These are phyloP conservation scores for Limnothrissa miodon DNA, from an alignment of 2,113 vertebrate genomes.

Conservation along the genomic window DNA sequence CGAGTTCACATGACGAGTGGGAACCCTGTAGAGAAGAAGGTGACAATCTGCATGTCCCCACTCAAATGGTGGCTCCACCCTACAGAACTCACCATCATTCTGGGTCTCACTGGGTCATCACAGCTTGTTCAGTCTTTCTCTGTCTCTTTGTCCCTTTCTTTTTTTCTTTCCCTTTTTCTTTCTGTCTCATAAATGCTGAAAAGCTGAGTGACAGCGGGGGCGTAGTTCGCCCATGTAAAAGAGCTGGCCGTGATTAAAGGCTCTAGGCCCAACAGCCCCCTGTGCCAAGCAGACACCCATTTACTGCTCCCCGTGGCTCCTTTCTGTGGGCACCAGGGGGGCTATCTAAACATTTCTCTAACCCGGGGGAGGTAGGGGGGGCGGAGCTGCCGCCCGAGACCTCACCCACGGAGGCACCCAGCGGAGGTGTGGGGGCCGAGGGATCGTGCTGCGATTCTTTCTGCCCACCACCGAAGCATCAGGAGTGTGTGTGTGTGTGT, in stretches of 20 bases:
- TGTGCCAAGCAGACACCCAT: background rate
- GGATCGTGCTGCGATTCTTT: constrained; percentile 33
- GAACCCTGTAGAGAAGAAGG: background rate
- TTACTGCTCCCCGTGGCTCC: background rate
- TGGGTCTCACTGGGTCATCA: background rate
- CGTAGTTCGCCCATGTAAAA: background rate
- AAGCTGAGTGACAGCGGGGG: constrained; percentile 3
- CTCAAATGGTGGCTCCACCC: background rate
- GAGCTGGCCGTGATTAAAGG: constrained; percentile 21
- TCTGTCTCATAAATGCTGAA: background rate
- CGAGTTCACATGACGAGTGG: background rate
- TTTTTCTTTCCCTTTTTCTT: background rate
- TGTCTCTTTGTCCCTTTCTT: background rate
- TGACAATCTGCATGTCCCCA: background rate
- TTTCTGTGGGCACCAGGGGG: constrained; percentile 9
- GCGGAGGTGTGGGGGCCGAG: constrained; percentile 18
- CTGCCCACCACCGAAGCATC: constrained; percentile 28
- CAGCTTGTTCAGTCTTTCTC: background rate
- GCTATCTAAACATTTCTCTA: constrained; percentile 42
- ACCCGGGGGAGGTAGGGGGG: background rate
- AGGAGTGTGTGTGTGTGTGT: background rate
- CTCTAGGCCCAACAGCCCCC: background rate
- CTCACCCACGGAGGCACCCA: constrained; percentile 28
- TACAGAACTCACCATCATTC: background rate
- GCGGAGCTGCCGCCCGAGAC: background rate